Percentiles rank a stretch among this genome's conserved stretches.
These are phyloP conservation scores for Unio delphinus DNA, from an alignment of 2,888 invertebrate genomes.

Conservation along the genomic window DNA sequence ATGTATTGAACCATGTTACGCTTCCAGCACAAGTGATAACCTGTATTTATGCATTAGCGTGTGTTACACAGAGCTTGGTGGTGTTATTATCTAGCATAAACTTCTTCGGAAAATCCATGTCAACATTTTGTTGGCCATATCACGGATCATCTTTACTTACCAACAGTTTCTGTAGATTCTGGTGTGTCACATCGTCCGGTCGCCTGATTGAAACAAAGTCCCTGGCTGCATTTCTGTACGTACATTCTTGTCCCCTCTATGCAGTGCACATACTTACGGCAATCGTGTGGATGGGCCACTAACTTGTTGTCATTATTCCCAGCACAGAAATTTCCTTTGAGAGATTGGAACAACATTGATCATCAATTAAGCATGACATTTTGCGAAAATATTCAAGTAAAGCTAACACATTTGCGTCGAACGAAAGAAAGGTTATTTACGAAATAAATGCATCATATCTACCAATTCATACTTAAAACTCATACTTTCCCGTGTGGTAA, in stretches of 20 bases:
- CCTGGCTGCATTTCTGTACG: constrained; percentile 31
- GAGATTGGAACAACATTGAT: background rate
- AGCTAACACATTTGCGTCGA: background rate
- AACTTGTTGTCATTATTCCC: constrained; percentile 5
- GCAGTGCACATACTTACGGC: constrained; percentile 40
- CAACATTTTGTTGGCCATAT: no score
- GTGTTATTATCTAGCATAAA: no score
- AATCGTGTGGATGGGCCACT: constrained; percentile 37
- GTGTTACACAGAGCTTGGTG: no score
- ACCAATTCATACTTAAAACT: no score
- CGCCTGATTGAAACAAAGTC: constrained; percentile 32
- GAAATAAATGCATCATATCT: no score
- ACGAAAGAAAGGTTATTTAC: no score
- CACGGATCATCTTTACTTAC: no score
- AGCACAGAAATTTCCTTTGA: constrained; percentile 34
- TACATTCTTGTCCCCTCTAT: constrained; percentile 22
- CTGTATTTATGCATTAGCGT: no score
- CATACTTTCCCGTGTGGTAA: no score
- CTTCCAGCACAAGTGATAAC: no score
- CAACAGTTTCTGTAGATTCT: constrained; percentile 10
- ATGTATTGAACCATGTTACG: no score
- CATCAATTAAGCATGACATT: background rate
- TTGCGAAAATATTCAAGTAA: background rate
- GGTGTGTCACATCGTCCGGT: constrained; percentile 31
- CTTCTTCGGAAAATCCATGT: no score